Percentiles rank a stretch among this genome's conserved stretches.
phyloP scores from a whole-genome alignment of 2,888 invertebrate species.

The Cephus rjabovi region DNA sequence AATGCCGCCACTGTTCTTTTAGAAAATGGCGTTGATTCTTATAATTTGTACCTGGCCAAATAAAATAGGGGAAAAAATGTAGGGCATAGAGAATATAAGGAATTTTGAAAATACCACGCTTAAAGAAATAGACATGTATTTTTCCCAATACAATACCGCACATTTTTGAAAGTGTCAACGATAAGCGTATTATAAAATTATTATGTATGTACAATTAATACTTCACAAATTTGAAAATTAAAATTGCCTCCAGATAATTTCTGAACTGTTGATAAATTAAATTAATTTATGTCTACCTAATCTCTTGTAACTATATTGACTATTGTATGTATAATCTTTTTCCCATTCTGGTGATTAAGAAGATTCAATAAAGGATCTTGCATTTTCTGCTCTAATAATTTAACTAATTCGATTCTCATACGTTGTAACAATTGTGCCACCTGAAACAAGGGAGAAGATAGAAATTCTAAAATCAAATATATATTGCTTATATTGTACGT shows the following conservation, averaged over 20 bases:
- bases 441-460: slow-evolving; percentile 60
- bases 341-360: slow-evolving; percentile 79
- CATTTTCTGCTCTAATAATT: slow-evolving; percentile 86
- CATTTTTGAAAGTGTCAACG: neutral
- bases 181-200: neutral
- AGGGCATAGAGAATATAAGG: neutral
- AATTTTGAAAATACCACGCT: neutral
- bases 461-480: slow-evolving; percentile 11
- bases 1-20: too few species aligned
- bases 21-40: too few species aligned
- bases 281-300: slow-evolving; percentile 38
- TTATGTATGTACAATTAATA: neutral
- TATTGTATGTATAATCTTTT: slow-evolving; percentile 81
- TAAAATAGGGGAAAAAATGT: neutral
- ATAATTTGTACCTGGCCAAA: too few species aligned
- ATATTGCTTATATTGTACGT: neutral
- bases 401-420: slow-evolving; percentile 80
- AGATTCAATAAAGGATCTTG: slow-evolving; percentile 83
- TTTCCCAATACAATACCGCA: neutral
- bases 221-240: neutral
- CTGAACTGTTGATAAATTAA: neutral
- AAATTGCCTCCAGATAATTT: neutral
- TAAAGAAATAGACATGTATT: slow-evolving; percentile 9
- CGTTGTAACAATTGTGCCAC: slow-evolving; percentile 87
- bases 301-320: slow-evolving; percentile 76